Percentiles rank a stretch among this genome's conserved stretches.
Evolutionary conservation across 2,113 vertebrate genomes (phyloP).

Genomic region (Cebidichthys violaceus): DNA sequence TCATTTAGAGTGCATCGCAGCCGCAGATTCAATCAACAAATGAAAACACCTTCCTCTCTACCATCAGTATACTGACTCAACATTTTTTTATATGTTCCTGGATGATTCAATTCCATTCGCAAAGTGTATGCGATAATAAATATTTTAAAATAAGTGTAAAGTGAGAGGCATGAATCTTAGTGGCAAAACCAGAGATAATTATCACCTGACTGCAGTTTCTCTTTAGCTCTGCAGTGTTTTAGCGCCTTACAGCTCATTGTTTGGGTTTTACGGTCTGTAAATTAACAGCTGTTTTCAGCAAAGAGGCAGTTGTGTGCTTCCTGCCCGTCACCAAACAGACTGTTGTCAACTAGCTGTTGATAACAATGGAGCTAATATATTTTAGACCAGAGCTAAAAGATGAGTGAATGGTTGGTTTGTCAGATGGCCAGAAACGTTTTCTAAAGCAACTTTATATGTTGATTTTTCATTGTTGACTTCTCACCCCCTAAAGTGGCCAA

Average conservation of each 20-base stretch:
- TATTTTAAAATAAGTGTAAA: neutral
- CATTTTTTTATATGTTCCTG: neutral
- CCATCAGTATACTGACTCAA: neutral
- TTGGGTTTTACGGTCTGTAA: neutral
- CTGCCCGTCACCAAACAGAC: neutral
- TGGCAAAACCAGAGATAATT: neutral
- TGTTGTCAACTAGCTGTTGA: neutral
- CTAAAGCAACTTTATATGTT: neutral
- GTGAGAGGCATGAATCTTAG: neutral
- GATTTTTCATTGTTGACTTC: neutral
- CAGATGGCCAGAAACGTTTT: neutral
- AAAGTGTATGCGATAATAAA: neutral
- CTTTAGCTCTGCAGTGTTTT: neutral
- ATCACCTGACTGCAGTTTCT: neutral
- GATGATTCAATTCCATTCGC: neutral
- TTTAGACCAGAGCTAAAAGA: neutral
- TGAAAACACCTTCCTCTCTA: neutral
- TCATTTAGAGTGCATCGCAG: constrained; percentile 5
- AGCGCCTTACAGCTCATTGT: neutral
- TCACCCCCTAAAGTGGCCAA: neutral
- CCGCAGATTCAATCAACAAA: neutral
- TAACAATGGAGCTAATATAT: neutral
- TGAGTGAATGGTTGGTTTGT: neutral
- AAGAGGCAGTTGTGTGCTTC: neutral
- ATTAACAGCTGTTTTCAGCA: neutral